Conservation (phyloP, 2,797 vertebrate genomes). For the Enteromius fasciolatus region DNA sequence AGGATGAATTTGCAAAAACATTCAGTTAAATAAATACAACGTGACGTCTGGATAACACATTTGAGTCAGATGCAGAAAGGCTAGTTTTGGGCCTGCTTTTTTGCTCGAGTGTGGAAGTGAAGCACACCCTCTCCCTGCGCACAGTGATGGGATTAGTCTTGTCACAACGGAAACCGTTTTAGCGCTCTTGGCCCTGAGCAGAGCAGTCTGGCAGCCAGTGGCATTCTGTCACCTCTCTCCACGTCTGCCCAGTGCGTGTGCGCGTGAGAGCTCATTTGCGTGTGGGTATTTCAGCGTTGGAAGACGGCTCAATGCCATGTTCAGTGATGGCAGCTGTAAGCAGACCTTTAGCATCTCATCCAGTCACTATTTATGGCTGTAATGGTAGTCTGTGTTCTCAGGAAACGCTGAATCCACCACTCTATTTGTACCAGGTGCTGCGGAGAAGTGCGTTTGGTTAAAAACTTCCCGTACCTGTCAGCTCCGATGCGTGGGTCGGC, state of each 20-base stretch:
- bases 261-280: constrained; percentile 65
- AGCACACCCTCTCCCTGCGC: constrained; percentile 63
- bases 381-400: constrained; percentile 78
- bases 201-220: constrained; percentile 70
- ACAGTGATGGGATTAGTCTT: constrained; percentile 76
- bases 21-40: background rate
- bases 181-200: constrained; percentile 70
- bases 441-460: constrained; percentile 68
- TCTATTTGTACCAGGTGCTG: constrained; percentile 74
- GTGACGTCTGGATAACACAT: constrained; percentile 31
- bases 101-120: constrained; percentile 36
- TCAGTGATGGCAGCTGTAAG: constrained; percentile 44
- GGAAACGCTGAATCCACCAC: constrained; percentile 70
- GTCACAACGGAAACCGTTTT: constrained; percentile 79
- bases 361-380: constrained; percentile 55
- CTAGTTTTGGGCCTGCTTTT: constrained; percentile 4
- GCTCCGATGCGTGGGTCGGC: constrained; percentile 54
- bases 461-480: constrained; percentile 74
- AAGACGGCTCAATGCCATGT: constrained; percentile 51
- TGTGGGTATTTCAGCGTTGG: constrained; percentile 47
- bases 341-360: constrained; percentile 68
- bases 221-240: constrained; percentile 72
- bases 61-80: constrained; percentile 22
- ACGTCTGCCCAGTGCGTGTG: constrained; percentile 53
- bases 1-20: constrained; percentile 6